Conservation (phyloP, 2,113 vertebrate genomes). For the Smithornis capensis region DNA sequence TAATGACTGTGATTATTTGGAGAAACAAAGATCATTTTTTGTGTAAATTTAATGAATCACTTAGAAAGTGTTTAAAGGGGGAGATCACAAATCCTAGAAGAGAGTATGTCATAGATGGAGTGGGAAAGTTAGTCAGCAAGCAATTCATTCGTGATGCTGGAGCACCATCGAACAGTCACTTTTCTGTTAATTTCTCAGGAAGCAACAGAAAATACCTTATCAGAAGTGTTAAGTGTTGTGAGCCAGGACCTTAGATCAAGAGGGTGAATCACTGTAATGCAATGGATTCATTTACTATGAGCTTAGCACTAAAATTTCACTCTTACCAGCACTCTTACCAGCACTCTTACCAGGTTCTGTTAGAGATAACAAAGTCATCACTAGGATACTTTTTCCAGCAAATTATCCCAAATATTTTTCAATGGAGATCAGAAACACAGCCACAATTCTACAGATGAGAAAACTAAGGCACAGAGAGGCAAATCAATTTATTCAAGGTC, state of each 20-base stretch:
- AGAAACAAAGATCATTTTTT: neutral
- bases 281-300: neutral
- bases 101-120: neutral
- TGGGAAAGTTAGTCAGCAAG: neutral
- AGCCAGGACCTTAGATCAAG: neutral
- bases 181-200: neutral
- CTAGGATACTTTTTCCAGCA: neutral
- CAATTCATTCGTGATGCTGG: neutral
- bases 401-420: neutral
- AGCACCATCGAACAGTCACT: neutral
- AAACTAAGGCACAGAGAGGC: neutral
- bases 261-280: neutral
- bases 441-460: neutral
- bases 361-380: neutral
- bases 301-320: neutral
- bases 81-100: neutral
- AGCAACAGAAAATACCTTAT: neutral
- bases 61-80: neutral
- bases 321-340: neutral
- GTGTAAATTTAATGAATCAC: neutral
- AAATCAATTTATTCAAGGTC: constrained; percentile 28
- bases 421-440: neutral
- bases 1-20: neutral
- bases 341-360: neutral
- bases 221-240: neutral